Conservation (phyloP, 2,113 vertebrate species). For the Rostratula benghalensis region DNA sequence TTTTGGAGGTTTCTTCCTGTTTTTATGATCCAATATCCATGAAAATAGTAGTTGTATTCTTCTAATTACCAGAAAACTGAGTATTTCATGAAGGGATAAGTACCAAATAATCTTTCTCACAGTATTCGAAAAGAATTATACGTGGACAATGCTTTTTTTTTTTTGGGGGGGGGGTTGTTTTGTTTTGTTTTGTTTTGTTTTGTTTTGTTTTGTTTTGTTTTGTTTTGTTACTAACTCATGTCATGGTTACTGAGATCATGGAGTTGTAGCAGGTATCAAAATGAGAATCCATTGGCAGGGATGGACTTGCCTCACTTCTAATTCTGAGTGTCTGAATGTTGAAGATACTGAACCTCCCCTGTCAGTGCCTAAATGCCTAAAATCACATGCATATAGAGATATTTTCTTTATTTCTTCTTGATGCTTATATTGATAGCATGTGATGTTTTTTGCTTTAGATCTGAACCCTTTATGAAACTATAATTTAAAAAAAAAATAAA, state of each 20-base stretch:
- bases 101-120: not conserved
- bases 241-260: not conserved
- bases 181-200: no score
- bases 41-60: not conserved
- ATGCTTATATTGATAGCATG: not conserved
- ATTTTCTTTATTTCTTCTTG: not conserved
- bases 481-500: not conserved
- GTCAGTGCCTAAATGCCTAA: not conserved
- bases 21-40: not conserved
- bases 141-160: not conserved
- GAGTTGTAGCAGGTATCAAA: not conserved
- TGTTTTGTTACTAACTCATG: not conserved
- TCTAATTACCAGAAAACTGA: not conserved
- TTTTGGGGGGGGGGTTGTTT: no score
- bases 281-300: not conserved
- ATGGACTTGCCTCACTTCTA: not conserved
- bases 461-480: not conserved
- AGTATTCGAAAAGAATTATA: not conserved
- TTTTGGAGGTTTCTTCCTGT: not conserved
- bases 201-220: no score
- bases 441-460: not conserved
- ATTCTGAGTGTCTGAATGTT: not conserved
- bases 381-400: not conserved
- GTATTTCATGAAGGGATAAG: not conserved
- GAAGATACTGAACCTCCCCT: not conserved